Evolutionary conservation across 2,797 vertebrate species (phyloP).

Genomic region (Chloroceryle inda): DNA sequence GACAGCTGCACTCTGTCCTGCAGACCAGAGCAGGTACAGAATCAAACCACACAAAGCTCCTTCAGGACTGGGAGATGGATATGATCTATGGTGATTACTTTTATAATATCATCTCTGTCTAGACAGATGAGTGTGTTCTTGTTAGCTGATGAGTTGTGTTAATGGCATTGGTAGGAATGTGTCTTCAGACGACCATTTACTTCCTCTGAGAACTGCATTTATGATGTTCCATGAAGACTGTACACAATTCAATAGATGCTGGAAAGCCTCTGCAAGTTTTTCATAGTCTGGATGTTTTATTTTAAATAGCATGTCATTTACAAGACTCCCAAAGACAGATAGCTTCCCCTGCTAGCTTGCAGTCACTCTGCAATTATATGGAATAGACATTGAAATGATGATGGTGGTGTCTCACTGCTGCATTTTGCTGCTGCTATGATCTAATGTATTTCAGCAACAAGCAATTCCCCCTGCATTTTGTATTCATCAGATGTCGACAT

Average conservation of each 20-base stretch:
- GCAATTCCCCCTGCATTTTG: constrained; percentile 40
- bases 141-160: constrained; percentile 71
- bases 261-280: constrained; percentile 62
- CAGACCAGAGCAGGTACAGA: background rate
- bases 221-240: constrained; percentile 23
- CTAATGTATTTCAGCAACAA: constrained; percentile 54
- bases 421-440: constrained; percentile 58
- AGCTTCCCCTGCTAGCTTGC: constrained; percentile 20
- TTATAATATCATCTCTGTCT: constrained; percentile 57
- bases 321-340: constrained; percentile 56
- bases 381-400: constrained; percentile 44
- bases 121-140: constrained; percentile 64
- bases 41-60: background rate
- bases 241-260: constrained; percentile 56
- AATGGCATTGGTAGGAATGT: constrained; percentile 38
- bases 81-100: constrained; percentile 54
- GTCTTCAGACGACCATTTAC: constrained; percentile 62
- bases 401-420: constrained; percentile 44
- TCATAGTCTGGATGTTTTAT: constrained; percentile 54
- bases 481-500: constrained; percentile 51
- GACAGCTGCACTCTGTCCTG: background rate
- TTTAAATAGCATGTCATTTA: constrained; percentile 55
- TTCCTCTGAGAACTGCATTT: constrained; percentile 66
- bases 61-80: background rate
- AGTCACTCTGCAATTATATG: constrained; percentile 63